Conservation (phyloP, 1,140 invertebrate species). For the Dendroctonus ponderosae region DNA sequence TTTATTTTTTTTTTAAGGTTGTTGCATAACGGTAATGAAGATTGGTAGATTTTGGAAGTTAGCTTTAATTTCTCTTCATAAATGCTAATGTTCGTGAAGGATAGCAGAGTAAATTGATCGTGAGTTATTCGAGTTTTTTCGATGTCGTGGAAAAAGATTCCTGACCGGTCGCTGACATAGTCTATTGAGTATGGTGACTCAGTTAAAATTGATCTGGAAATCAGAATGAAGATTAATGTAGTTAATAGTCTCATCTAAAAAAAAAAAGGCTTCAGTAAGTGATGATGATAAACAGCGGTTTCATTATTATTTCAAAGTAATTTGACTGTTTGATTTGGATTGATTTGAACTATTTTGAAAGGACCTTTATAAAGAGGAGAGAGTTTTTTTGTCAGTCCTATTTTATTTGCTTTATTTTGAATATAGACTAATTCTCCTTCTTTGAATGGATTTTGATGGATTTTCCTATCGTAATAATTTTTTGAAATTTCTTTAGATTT, state of each 20-base stretch:
- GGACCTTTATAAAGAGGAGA: neutral
- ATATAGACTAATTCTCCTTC: neutral
- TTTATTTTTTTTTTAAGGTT: too few species aligned
- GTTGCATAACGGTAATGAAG: too few species aligned
- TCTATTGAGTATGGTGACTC: neutral
- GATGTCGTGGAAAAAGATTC: neutral
- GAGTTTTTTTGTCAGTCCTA: neutral
- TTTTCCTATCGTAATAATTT: too few species aligned
- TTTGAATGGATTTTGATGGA: too few species aligned
- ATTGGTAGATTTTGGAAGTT: too few species aligned
- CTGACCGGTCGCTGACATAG: neutral
- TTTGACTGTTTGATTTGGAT: neutral
- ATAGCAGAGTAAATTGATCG: neutral
- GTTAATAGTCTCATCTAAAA: slow-evolving; percentile 17
- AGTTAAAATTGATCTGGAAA: neutral
- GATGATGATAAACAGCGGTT: slow-evolving; percentile 30
- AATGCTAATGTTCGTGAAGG: slow-evolving; percentile 6
- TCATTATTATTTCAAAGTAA: slow-evolving; percentile 22
- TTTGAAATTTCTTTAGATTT: too few species aligned
- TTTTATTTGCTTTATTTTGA: neutral
- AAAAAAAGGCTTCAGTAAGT: slow-evolving; percentile 36
- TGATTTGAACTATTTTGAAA: neutral
- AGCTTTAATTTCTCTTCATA: too few species aligned
- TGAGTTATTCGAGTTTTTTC: neutral
- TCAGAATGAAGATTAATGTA: neutral